Percentiles rank a stretch among this genome's conserved stretches.
Evolutionary conservation across 2,113 vertebrate genomes (phyloP).

Genomic region (Chroicocephalus ridibundus): DNA sequence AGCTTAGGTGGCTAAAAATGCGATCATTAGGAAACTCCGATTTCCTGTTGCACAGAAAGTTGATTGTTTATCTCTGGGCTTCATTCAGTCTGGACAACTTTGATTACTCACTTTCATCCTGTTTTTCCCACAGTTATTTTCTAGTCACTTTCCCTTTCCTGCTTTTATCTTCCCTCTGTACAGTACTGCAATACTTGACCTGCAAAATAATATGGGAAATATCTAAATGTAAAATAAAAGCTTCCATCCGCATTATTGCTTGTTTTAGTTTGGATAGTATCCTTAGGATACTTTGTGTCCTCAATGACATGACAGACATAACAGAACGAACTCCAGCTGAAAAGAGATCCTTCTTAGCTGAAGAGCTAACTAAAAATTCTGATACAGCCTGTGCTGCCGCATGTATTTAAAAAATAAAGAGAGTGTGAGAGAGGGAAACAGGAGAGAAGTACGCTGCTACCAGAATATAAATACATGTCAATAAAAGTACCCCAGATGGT

Average conservation of each 20-base stretch:
- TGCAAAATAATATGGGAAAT: not conserved
- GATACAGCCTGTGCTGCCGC: not conserved
- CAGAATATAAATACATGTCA: not conserved
- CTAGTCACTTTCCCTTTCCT: not conserved
- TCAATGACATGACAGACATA: not conserved
- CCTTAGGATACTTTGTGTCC: not conserved
- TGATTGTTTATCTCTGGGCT: not conserved
- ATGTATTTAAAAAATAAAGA: not conserved
- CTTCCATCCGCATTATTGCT: not conserved
- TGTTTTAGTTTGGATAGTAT: not conserved
- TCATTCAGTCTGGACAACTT: not conserved
- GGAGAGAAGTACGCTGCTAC: not conserved
- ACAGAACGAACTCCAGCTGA: not conserved
- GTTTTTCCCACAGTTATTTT: not conserved
- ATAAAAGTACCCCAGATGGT: not conserved
- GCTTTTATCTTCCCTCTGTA: not conserved
- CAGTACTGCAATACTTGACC: not conserved
- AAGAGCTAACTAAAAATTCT: not conserved
- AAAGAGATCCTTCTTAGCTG: not conserved
- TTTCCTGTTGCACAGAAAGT: not conserved
- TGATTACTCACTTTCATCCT: constrained; percentile 5
- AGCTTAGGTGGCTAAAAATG: not conserved
- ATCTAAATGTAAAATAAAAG: constrained; percentile 12
- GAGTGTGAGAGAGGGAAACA: not conserved
- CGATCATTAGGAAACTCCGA: not conserved